Conservation (phyloP, 1,140 invertebrate species). For the Musca domestica region DNA sequence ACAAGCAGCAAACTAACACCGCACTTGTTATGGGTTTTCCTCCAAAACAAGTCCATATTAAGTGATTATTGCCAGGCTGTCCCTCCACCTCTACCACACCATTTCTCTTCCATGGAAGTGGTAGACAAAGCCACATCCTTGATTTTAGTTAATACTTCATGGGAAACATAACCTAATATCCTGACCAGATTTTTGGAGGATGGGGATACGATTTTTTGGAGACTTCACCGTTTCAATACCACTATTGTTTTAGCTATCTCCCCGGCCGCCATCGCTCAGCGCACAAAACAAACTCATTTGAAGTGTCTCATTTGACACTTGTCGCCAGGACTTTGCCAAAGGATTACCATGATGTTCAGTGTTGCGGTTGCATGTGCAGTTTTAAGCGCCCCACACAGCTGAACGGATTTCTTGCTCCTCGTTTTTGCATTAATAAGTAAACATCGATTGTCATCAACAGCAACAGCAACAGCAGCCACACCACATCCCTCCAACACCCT, state of each 20-base stretch:
- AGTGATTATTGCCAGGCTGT: no score
- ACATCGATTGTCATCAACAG: background rate
- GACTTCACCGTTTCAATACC: no score
- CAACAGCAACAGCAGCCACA: background rate
- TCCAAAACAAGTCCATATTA: background rate
- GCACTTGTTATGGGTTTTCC: background rate
- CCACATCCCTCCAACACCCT: background rate
- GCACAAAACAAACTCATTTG: no score
- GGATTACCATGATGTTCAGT: background rate
- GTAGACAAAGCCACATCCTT: background rate
- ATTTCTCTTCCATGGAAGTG: background rate
- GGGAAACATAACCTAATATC: no score
- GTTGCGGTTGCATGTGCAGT: background rate
- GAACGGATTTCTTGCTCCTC: background rate
- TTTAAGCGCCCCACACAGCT: background rate
- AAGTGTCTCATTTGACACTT: no score
- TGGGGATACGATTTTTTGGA: no score
- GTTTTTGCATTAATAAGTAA: background rate
- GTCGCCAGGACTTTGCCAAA: background rate
- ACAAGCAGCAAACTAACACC: constrained; percentile 9
- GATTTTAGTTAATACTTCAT: background rate
- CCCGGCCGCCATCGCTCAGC: no score
- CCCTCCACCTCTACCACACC: background rate
- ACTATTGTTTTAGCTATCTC: no score
- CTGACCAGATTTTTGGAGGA: no score